phyloP scores from a whole-genome alignment of 2,113 vertebrate species.

The Lycaon pictus region DNA sequence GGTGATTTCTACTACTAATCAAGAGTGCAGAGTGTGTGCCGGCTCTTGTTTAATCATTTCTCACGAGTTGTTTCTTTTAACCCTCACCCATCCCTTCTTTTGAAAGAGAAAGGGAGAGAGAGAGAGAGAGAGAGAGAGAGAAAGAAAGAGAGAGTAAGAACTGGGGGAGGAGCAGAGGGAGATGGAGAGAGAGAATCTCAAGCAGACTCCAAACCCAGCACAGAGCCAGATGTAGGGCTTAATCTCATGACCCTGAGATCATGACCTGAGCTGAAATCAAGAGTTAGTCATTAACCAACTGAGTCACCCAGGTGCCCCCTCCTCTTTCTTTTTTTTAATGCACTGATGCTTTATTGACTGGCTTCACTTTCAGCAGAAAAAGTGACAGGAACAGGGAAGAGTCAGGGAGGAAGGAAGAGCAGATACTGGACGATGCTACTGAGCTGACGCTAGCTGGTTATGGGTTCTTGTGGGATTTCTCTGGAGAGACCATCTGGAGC shows the following conservation, averaged over 20 bases:
- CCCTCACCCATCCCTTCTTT: neutral
- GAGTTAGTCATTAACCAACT: neutral
- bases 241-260: neutral
- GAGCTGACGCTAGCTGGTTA: neutral
- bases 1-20: neutral
- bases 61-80: neutral
- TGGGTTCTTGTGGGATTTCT: rapidly evolving
- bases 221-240: neutral
- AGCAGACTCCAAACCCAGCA: neutral
- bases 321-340: neutral
- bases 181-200: neutral
- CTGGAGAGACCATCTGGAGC: neutral
- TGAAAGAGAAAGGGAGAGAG: neutral
- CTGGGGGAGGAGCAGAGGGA: neutral
- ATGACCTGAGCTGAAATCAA: neutral
- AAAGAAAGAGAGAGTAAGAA: neutral
- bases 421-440: neutral
- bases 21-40: neutral
- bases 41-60: neutral
- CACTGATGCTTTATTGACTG: neutral
- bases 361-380: neutral
- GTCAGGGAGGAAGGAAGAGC: no score
- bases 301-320: neutral
- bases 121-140: neutral
- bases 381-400: neutral